These are phyloP conservation scores for Synergus japonicus DNA, from an alignment of 2,888 invertebrate genomes.

Conservation along the genomic window DNA sequence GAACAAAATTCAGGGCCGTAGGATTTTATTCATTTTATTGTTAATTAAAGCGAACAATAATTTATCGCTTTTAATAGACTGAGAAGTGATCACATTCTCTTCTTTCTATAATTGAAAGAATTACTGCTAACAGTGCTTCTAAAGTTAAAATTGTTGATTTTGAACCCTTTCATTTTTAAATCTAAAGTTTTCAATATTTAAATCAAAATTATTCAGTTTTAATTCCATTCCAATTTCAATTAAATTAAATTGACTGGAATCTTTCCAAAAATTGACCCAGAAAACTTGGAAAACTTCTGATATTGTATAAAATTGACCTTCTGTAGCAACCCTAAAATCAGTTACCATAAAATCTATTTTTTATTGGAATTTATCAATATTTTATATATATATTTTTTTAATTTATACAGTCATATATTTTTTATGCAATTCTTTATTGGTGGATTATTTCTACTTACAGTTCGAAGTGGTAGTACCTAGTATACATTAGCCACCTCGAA, in stretches of 20 bases:
- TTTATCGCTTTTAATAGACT: neutral
- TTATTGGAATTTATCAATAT: slow-evolving; percentile 37
- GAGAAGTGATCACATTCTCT: no score
- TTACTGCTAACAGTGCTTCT: neutral
- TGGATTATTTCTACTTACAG: slow-evolving; percentile 13
- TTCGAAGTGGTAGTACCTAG: slow-evolving; percentile 8
- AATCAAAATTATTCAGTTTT: no score
- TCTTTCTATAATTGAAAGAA: neutral
- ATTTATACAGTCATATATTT: slow-evolving; percentile 34
- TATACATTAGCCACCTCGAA: slow-evolving; percentile 19
- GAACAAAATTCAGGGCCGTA: slow-evolving; percentile 34
- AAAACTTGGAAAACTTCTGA: no score
- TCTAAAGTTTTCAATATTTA: no score
- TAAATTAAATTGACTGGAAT: no score
- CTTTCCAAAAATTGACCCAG: no score
- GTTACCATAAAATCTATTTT: neutral
- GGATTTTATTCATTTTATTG: neutral
- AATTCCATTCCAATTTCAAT: no score
- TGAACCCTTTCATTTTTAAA: neutral
- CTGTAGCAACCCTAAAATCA: neutral
- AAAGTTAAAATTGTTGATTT: neutral
- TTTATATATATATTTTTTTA: no score
- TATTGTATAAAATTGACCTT: neutral
- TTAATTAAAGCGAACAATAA: neutral
- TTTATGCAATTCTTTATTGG: slow-evolving; percentile 29